Evolutionary conservation across 2,888 invertebrate species (phyloP).

Genomic region (Melitaea athalia): DNA sequence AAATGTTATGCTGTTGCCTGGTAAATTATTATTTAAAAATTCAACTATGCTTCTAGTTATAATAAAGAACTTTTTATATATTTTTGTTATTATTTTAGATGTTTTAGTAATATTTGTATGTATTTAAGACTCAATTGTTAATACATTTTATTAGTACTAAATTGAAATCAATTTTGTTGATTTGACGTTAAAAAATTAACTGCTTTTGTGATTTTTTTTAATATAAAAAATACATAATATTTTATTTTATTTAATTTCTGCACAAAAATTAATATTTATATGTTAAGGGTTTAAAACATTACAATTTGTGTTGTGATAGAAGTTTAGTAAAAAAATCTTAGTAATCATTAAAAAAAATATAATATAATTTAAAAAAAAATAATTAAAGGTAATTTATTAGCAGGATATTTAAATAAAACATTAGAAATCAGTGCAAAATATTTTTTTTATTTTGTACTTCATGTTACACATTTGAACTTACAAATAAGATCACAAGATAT

Average conservation of each 20-base stretch:
- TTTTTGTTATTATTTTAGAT: neutral
- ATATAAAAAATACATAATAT: too few species aligned
- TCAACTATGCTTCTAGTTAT: neutral
- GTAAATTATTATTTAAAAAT: neutral
- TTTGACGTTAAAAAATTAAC: neutral
- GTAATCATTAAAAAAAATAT: neutral
- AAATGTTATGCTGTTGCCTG: neutral
- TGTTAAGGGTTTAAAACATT: too few species aligned
- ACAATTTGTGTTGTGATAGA: too few species aligned
- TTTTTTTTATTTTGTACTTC: conserved; percentile 60
- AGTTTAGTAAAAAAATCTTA: neutral
- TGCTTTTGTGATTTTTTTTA: neutral
- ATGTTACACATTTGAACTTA: conserved; percentile 54
- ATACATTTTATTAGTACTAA: conserved; percentile 16
- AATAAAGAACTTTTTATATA: neutral
- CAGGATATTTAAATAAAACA: conserved; percentile 31
- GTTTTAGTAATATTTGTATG: conserved; percentile 8
- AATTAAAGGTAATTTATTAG: conserved; percentile 22
- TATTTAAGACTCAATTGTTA: conserved; percentile 14
- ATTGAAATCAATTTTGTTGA: neutral
- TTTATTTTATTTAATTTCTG: too few species aligned
- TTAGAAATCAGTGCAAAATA: conserved; percentile 59
- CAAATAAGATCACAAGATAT: conserved; percentile 66
- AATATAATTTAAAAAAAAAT: neutral
- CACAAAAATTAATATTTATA: too few species aligned